These are phyloP conservation scores for Heliocidaris erythrogramma DNA, from an alignment of 35 echinoderm and acorn worm species.

Conservation along the genomic window DNA sequence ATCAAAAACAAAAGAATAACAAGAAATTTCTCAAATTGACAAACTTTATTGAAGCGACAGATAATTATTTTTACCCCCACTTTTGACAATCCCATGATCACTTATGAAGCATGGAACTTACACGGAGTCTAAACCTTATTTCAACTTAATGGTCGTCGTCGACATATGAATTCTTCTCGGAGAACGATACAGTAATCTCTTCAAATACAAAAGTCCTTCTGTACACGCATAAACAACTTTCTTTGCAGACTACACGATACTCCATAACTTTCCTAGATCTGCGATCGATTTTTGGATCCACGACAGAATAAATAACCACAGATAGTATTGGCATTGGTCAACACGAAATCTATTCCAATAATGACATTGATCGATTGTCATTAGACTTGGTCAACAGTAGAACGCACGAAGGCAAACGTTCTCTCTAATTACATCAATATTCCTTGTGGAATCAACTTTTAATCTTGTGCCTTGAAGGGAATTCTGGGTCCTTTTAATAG, in stretches of 20 bases:
- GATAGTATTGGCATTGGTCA: not conserved
- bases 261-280: not conserved
- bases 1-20: too few species aligned
- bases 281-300: not conserved
- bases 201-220: too few species aligned
- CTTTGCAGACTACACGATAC: not conserved
- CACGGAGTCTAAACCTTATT: too few species aligned
- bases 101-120: too few species aligned
- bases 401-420: not conserved
- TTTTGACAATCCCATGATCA: too few species aligned
- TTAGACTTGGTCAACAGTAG: not conserved
- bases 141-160: too few species aligned
- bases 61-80: too few species aligned
- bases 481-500: too few species aligned
- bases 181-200: too few species aligned
- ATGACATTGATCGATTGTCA: not conserved
- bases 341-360: not conserved
- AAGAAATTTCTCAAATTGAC: too few species aligned
- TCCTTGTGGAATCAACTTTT: not conserved
- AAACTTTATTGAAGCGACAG: too few species aligned
- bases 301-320: not conserved
- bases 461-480: not conserved
- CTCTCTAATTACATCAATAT: not conserved
- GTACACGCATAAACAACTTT: not conserved
- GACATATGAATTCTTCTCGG: too few species aligned